phyloP scores from a whole-genome alignment of 2,888 invertebrate genomes.

The Cerastis leucographa region DNA sequence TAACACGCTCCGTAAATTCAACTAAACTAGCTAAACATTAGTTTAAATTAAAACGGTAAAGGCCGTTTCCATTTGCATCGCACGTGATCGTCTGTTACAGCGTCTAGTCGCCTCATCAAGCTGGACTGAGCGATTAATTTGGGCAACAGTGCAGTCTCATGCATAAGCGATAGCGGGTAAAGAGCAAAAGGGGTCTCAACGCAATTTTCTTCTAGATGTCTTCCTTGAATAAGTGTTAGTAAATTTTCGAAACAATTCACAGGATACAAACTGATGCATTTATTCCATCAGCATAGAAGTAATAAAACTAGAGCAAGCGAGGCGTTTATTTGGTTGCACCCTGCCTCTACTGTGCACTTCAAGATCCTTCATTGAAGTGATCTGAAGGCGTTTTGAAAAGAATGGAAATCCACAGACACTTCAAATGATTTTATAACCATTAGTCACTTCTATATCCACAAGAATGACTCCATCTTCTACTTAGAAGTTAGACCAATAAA shows the following conservation, averaged over 20 bases:
- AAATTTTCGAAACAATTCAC: not conserved
- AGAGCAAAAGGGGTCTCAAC: not conserved
- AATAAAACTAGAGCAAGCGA: not conserved
- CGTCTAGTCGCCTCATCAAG: slow-evolving; percentile 88
- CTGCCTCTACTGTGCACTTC: not conserved
- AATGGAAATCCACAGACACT: slow-evolving; percentile 9
- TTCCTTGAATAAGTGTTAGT: not conserved
- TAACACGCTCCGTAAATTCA: slow-evolving; percentile 64
- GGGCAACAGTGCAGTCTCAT: slow-evolving; percentile 69
- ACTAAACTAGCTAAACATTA: slow-evolving; percentile 77
- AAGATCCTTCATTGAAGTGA: not conserved
- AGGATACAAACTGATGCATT: not conserved
- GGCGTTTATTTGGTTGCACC: not conserved
- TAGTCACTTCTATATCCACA: slow-evolving; percentile 39
- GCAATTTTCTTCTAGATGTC: not conserved
- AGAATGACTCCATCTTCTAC: slow-evolving; percentile 37
- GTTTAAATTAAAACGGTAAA: slow-evolving; percentile 80
- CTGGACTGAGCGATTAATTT: slow-evolving; percentile 82
- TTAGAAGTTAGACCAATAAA: slow-evolving; percentile 44
- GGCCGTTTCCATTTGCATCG: slow-evolving; percentile 89
- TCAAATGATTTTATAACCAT: slow-evolving; percentile 5
- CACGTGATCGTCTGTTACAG: slow-evolving; percentile 88
- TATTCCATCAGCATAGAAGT: not conserved
- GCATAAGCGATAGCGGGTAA: slow-evolving; percentile 65
- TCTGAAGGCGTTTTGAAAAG: not conserved